These are phyloP conservation scores for Drosophila stalkeri DNA, from an alignment of 2,888 invertebrate genomes.

Conservation along the genomic window DNA sequence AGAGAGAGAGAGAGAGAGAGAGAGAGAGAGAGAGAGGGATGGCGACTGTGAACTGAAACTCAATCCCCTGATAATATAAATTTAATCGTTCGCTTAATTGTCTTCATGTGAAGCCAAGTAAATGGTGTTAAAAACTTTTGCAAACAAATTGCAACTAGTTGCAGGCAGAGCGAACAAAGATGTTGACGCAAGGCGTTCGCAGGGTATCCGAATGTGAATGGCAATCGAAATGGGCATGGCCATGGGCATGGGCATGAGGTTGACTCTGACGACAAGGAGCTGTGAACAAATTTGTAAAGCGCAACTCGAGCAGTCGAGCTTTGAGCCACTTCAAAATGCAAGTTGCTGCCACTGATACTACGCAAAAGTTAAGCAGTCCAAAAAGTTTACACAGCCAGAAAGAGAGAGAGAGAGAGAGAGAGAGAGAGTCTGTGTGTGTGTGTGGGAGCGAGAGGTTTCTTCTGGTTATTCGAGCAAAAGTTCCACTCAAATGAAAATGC, in stretches of 20 bases:
- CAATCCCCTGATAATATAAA: conserved; percentile 78
- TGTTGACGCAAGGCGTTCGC: conserved; percentile 17
- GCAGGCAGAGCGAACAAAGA: conserved; percentile 53
- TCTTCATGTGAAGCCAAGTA: conserved; percentile 78
- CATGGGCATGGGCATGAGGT: conserved; percentile 12
- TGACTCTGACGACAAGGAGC: conserved; percentile 43
- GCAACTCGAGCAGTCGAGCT: conserved; percentile 58
- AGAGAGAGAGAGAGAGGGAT: conserved; percentile 4
- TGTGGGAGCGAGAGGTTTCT: background rate
- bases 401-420: conserved; percentile 1
- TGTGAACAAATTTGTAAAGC: conserved; percentile 73
- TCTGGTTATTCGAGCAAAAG: conserved; percentile 44
- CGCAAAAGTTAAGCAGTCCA: conserved; percentile 53
- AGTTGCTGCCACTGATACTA: conserved; percentile 70
- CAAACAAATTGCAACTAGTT: conserved; percentile 80
- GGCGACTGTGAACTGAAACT: conserved; percentile 38
- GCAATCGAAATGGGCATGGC: conserved; percentile 2
- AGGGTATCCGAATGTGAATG: conserved; percentile 3
- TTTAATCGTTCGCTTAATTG: conserved; percentile 79
- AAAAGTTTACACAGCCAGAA: conserved; percentile 51
- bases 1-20: background rate
- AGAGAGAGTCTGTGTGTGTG: background rate
- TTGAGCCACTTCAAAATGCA: conserved; percentile 70
- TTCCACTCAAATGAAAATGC: conserved; percentile 65
- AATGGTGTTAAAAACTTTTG: conserved; percentile 78